phyloP scores from a whole-genome alignment of 1,140 invertebrate species.

The Polyergus mexicanus region DNA sequence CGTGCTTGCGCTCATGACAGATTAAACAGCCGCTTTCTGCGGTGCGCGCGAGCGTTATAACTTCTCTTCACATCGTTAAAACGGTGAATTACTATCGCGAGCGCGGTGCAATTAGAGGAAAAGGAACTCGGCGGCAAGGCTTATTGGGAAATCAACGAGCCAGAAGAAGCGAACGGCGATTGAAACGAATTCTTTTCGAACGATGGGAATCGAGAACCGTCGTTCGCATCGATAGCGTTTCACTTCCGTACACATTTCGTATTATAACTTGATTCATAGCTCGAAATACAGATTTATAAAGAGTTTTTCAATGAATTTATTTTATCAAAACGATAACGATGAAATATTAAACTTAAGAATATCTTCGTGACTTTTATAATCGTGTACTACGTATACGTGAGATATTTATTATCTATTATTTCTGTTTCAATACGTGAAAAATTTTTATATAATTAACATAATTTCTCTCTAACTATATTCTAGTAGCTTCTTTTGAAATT shows the following conservation, averaged over 20 bases:
- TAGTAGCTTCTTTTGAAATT: no score
- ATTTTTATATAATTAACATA: neutral
- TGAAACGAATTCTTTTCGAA: conserved; percentile 13
- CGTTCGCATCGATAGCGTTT: neutral
- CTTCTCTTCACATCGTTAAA: conserved; percentile 54
- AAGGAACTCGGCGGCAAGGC: conserved; percentile 33
- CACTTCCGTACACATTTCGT: neutral
- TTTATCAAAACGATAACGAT: neutral
- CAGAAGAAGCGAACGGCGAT: conserved; percentile 24
- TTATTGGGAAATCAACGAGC: conserved; percentile 49
- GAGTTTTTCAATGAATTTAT: neutral
- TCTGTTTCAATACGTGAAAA: neutral
- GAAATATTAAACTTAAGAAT: neutral
- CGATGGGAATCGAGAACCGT: neutral
- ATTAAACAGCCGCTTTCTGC: conserved; percentile 40
- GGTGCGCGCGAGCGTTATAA: neutral
- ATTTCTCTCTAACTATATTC: neutral
- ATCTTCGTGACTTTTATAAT: neutral
- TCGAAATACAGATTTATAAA: neutral
- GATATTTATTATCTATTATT: neutral
- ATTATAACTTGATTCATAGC: neutral
- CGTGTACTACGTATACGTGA: neutral
- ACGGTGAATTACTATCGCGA: conserved; percentile 54
- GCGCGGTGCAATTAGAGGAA: conserved; percentile 44
- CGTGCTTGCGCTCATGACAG: conserved; percentile 24